Evolutionary conservation across 2,888 invertebrate genomes (phyloP).

Genomic region (Andrena marginata): DNA sequence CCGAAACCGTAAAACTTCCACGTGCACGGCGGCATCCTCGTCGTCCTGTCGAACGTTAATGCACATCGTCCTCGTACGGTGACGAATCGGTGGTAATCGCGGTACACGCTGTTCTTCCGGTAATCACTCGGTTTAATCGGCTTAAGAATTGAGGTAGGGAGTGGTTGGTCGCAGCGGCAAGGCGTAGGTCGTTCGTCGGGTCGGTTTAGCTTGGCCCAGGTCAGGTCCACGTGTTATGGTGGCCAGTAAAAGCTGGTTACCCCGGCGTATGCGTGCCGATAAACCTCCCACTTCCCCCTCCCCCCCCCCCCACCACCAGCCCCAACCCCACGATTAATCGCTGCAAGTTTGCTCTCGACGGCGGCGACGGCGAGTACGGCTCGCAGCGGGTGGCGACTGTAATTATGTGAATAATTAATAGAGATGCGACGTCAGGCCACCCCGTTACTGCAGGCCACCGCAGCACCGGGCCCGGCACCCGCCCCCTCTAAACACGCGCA

Average conservation of each 20-base stretch:
- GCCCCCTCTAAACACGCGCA: slow-evolving; percentile 75
- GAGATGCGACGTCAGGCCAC: slow-evolving; percentile 84
- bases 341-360: slow-evolving; percentile 18
- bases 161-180: slow-evolving; percentile 36
- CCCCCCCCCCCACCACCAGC: too few species aligned
- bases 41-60: neutral
- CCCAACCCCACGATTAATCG: neutral
- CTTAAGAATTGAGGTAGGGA: slow-evolving; percentile 20
- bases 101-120: slow-evolving; percentile 39
- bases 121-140: slow-evolving; percentile 51
- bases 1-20: neutral
- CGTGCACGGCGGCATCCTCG: neutral
- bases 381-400: slow-evolving; percentile 71
- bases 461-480: slow-evolving; percentile 81
- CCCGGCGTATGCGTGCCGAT: neutral
- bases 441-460: slow-evolving; percentile 85
- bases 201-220: neutral
- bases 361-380: slow-evolving; percentile 47
- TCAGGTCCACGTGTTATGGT: slow-evolving; percentile 1
- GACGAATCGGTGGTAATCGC: slow-evolving; percentile 41
- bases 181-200: slow-evolving; percentile 19
- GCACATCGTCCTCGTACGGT: neutral
- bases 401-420: slow-evolving; percentile 81
- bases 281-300: neutral
- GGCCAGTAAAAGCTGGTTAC: slow-evolving; percentile 4